These are phyloP conservation scores for Lutraria rhynchaena DNA, from an alignment of 1,140 invertebrate genomes.

Conservation along the genomic window DNA sequence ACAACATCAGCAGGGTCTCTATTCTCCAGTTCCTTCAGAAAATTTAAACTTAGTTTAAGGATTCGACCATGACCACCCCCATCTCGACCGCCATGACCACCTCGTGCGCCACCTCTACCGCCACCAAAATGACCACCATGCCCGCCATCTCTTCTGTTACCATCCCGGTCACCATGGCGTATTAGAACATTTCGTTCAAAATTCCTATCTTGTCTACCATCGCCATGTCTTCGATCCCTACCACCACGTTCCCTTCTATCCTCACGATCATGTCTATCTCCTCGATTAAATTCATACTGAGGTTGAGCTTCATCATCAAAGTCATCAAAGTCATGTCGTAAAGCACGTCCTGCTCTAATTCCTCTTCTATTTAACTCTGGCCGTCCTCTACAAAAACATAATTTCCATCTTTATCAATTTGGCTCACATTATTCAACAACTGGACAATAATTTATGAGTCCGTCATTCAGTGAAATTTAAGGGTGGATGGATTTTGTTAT, in stretches of 20 bases:
- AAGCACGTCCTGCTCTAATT: not conserved
- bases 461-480: too few relatives aligned
- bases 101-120: not conserved
- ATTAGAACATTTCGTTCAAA: not conserved
- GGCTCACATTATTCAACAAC: too few relatives aligned
- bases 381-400: not conserved
- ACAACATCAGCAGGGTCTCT: conserved; percentile 25
- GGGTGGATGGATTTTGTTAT: too few relatives aligned
- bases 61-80: not conserved
- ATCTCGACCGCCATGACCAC: not conserved
- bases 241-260: not conserved
- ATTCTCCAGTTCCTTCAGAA: conserved; percentile 11
- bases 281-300: not conserved
- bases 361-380: not conserved
- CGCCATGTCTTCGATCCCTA: not conserved
- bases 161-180: not conserved
- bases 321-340: not conserved
- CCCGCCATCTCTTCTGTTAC: not conserved
- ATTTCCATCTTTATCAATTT: too few relatives aligned
- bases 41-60: not conserved
- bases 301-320: conserved; percentile 27
- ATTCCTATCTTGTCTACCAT: not conserved
- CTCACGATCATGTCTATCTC: not conserved
- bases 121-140: not conserved
- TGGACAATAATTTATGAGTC: too few relatives aligned